Conservation (phyloP, 2,113 vertebrate species). For the Dicaeum eximium region DNA sequence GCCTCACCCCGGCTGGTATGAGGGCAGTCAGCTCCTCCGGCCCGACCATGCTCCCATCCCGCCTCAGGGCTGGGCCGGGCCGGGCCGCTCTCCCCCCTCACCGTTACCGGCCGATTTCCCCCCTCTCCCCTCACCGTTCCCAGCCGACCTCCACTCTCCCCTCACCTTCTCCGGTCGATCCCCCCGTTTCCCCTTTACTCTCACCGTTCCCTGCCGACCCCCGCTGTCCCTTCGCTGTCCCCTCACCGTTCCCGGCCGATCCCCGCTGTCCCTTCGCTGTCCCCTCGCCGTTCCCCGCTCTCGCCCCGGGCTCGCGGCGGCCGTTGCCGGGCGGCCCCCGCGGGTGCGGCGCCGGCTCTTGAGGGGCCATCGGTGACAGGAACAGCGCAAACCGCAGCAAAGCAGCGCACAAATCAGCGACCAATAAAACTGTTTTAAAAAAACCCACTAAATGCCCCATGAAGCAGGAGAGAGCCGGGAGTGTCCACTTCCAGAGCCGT, state of each 20-base stretch:
- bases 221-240: neutral
- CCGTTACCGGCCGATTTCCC: neutral
- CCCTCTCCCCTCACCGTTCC: neutral
- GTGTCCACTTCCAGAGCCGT: neutral
- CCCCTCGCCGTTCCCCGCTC: neutral
- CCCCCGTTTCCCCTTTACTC: accelerated
- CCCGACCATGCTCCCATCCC: neutral
- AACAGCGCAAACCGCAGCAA: conserved; percentile 82
- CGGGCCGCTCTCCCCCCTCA: neutral
- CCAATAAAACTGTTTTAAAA: accelerated
- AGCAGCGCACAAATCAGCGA: conserved; percentile 70
- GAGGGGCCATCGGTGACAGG: neutral
- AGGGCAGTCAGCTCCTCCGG: neutral
- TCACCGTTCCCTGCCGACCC: neutral
- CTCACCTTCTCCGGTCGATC: neutral
- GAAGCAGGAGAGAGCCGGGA: neutral
- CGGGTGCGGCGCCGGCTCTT: neutral
- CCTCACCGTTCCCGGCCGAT: no score
- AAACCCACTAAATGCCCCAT: no score
- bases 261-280: no score
- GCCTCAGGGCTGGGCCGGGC: neutral
- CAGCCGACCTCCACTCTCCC: accelerated
- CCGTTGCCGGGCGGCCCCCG: neutral
- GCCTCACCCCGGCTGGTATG: no score
- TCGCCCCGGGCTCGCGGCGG: no score